Conservation (phyloP, 2,888 invertebrate species). For the Thysanoteuthis rhombus region DNA sequence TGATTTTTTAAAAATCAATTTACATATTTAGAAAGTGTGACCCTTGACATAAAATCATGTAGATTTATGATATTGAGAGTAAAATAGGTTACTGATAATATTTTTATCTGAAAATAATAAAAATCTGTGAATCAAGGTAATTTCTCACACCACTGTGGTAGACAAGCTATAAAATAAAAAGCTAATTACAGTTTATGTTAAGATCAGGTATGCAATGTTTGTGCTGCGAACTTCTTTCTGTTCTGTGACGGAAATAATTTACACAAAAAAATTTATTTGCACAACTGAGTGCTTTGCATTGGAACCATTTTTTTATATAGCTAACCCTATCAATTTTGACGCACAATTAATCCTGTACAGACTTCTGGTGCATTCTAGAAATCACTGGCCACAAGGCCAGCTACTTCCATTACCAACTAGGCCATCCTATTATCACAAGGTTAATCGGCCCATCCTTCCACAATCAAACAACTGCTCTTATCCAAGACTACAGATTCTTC, state of each 20-base stretch:
- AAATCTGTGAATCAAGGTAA: too few relatives aligned
- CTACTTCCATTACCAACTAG: neutral
- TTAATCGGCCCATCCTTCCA: neutral
- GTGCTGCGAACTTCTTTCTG: neutral
- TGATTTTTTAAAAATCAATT: too few relatives aligned
- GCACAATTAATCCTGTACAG: neutral
- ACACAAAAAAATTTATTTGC: neutral
- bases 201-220: neutral
- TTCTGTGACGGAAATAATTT: neutral
- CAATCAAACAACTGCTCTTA: neutral
- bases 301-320: neutral
- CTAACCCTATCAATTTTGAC: neutral
- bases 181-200: too few relatives aligned
- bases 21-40: too few relatives aligned
- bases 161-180: too few relatives aligned
- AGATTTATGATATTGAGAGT: too few relatives aligned
- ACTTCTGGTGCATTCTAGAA: neutral
- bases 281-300: neutral
- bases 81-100: too few relatives aligned
- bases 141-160: too few relatives aligned
- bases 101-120: too few relatives aligned
- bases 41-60: too few relatives aligned
- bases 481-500: neutral
- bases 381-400: neutral
- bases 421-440: neutral